Evolutionary conservation across 2,113 vertebrate species (phyloP).

Genomic region (Setophaga petechia): DNA sequence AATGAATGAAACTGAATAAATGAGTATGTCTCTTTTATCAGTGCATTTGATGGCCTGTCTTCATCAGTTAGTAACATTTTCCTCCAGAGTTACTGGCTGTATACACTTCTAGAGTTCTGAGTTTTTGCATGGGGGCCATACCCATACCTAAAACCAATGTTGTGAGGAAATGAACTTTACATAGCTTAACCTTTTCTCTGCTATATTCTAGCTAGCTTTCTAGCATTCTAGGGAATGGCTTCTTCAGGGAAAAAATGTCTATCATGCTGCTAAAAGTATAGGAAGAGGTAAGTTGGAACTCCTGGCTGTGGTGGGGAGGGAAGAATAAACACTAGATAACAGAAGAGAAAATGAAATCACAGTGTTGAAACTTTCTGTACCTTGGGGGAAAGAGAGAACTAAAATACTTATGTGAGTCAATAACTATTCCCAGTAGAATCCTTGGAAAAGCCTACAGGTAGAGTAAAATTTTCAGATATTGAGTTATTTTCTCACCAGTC

Average conservation of each 20-base stretch:
- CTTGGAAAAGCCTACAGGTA: constrained; percentile 64
- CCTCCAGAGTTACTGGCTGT: background rate
- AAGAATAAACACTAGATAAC: background rate
- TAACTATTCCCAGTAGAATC: constrained; percentile 68
- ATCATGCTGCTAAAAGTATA: background rate
- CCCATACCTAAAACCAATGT: background rate
- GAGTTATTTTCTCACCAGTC: constrained; percentile 70
- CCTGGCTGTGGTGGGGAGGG: background rate
- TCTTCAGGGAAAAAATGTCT: background rate
- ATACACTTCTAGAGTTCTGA: constrained; percentile 25
- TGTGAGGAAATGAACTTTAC: background rate
- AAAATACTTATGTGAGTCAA: constrained; percentile 66
- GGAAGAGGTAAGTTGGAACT: background rate
- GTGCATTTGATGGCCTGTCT: constrained; percentile 5
- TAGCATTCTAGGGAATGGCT: background rate
- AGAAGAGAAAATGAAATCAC: constrained; percentile 67
- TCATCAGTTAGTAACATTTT: constrained; percentile 21
- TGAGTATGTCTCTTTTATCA: background rate
- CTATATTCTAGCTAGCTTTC: background rate
- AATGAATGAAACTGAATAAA: background rate
- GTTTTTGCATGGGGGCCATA: constrained; percentile 14
- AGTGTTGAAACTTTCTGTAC: constrained; percentile 51
- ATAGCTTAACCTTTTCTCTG: constrained; percentile 1
- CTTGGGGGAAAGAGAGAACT: constrained; percentile 32
- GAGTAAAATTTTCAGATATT: constrained; percentile 65